Evolutionary conservation across 2,797 vertebrate species (phyloP), one percentile per base, ranked within the genome.

Genomic region (Neomorphus geoffroyi): DNA sequence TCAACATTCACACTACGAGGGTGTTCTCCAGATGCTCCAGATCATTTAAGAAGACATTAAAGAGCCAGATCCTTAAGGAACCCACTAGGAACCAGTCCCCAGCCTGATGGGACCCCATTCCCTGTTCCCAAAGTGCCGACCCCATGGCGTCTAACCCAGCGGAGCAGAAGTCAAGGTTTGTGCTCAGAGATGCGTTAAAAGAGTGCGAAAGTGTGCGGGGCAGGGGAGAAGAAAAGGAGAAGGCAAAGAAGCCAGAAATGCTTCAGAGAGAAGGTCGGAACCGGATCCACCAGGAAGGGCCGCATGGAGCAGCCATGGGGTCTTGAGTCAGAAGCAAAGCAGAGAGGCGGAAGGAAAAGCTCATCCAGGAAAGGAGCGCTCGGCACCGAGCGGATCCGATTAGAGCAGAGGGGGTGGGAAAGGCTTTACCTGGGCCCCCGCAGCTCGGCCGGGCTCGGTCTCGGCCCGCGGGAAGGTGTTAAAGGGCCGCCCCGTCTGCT

Each of bases 401-500:
- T 28, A 3, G 41, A 28, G 64, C 35, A 54, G n/a, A n/a, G 9
- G 26, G 10, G 27, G 46, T 21, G 6, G 8, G 54, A 72, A 18
- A 22, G 45, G 39, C 13, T 35, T 95, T 97, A 99, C 99, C 98
- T 99, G 99, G 90, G 97, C 95, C 2, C 97, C 97, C 46, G 98
- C 96, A 46, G 97, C 98, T 83, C 98, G 97, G 79, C 98, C 96
- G 0, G 98, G 98, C 78, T 99, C 98, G 26, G 98, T 99, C 86
- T 99, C 99, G 0, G 98, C 98, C 83, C 99, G 97, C 1, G 99
- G 99, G 95, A 99, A 99, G 3, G 99, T 99, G 96, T 99, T 99
- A 87, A 99, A 99, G 0, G 99, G 98, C 72, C 99, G 96, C 13
- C 98, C 95, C 6, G 94, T 97, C 96, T 98, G 98, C 62, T 98